A percentile compares a stretch with the other conserved stretches of the same genome.
phyloP scores from a whole-genome alignment of 2,797 vertebrate genomes.

The Sternotherus odoratus region DNA sequence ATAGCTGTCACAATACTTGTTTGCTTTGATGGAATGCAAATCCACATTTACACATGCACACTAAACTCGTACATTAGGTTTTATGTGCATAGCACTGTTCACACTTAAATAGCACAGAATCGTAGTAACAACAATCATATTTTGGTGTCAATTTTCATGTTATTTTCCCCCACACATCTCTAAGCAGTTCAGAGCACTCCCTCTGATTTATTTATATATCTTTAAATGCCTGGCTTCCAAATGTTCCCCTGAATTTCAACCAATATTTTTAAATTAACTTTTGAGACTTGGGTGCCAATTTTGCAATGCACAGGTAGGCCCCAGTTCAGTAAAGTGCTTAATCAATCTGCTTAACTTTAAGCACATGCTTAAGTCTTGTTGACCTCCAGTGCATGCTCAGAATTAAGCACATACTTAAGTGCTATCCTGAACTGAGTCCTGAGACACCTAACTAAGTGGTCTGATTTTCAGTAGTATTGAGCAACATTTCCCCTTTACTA shows the following conservation, averaged over 20 bases:
- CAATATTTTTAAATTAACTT: neutral
- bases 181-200: neutral
- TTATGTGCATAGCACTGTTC: neutral
- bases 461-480: neutral
- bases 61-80: neutral
- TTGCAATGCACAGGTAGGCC: neutral
- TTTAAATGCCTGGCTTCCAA: neutral
- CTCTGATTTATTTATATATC: neutral
- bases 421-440: neutral
- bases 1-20: constrained; percentile 28
- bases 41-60: rapidly evolving
- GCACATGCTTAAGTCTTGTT: neutral
- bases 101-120: neutral
- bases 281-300: neutral
- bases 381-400: neutral
- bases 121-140: neutral
- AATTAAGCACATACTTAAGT: neutral
- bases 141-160: neutral
- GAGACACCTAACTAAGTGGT: neutral
- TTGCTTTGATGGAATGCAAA: neutral
- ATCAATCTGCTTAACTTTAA: neutral
- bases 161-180: neutral
- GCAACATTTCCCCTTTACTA: neutral
- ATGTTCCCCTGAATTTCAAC: neutral
- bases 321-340: neutral